Evolutionary conservation across 2,113 vertebrate genomes (phyloP), one percentile per base, ranked within the genome.

Genomic region (Struthio camelus): DNA sequence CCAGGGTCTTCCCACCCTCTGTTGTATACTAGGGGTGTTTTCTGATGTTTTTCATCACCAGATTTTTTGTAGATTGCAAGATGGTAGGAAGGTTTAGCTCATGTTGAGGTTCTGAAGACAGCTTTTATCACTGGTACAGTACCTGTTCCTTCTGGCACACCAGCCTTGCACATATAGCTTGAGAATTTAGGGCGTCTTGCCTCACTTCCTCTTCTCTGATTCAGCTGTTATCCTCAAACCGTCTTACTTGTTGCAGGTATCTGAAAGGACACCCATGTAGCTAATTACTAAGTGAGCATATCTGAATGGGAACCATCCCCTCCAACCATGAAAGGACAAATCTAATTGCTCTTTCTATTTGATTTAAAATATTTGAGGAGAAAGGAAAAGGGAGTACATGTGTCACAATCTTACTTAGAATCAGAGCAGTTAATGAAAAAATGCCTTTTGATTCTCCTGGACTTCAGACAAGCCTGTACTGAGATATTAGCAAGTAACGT

Each of bases 381-480:
- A 54, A 82, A 89, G 62, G 70, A n/a, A 77, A 78, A 87, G 78
- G 78, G 66, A 96, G 50, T 85, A 61, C 79, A 89, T 97, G 93
- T 89, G 93, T 93, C 93, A 85, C 87, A 89, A 87, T 96, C 87
- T 95, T 67, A 25, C 67, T 83, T 54, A 50, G 70, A 85, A 82
- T 94, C 91, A 69, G 79, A 7, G 14, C 36, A 93, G 81, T 93
- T 95, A 97, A 97, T 96, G 94, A 89, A 94, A 97, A 94, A 93
- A 87, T 93, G 93, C 64, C 77, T 89, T 66, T 82, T 80, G 71
- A 10, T 79, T 96, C 96, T 86, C 91, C 62, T 44, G 95, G 93
- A 93, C 71, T 93, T 91, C 79, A 85, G 89, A 61, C 89, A 48
- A 91, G 78, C 87, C 78, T 87, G 81, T 51, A 69, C 71, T 82